Evolutionary conservation across 2,888 invertebrate species (phyloP), one percentile per base, ranked within the genome.

Genomic region (Amorpha juglandis): DNA sequence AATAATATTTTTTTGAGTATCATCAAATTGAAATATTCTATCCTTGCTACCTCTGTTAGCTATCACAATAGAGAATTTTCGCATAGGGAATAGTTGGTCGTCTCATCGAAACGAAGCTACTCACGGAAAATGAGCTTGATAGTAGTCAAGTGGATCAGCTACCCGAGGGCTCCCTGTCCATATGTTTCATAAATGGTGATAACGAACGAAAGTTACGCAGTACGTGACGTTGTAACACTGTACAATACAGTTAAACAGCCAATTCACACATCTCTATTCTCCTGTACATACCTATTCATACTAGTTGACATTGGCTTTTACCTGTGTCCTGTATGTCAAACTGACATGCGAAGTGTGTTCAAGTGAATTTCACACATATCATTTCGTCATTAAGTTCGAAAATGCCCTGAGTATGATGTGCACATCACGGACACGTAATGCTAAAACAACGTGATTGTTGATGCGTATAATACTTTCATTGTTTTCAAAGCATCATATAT

Each of bases 391-490:
- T 63, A 51, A 42, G 63, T 19, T 42, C n/a, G 14, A 21, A 7
- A 50, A 19, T 42, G 35, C 65, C 67, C 53, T 65, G 45, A 35
- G n/a, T 14, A 38, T 62, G 11, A 35, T 63, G 70, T 70, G 71
- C 14, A 38, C 21, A 38, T n/a, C 19, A 2, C 48, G 48, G 48
- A 65, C 73, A 76, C 82, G 78, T 78, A 80, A 83, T 75, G 78
- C 67, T 78, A 72, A 79, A 88, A 88, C 89, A 89, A 88, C 84
- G 83, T 82, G 83, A 88, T 87, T 88, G 88, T 73, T 73, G 71
- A 75, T 68, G 76, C 75, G 76, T 78, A 75, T 76, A 77, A 81
- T 75, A 81, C 76, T 76, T 78, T 75, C 84, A 88, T 89, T 89
- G 89, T 89, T 86, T 79, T 70, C 79, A 75, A 81, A 81, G 76